These are phyloP conservation scores for Carposina sasakii DNA, from an alignment of 1,140 invertebrate species.

Conservation along the genomic window DNA sequence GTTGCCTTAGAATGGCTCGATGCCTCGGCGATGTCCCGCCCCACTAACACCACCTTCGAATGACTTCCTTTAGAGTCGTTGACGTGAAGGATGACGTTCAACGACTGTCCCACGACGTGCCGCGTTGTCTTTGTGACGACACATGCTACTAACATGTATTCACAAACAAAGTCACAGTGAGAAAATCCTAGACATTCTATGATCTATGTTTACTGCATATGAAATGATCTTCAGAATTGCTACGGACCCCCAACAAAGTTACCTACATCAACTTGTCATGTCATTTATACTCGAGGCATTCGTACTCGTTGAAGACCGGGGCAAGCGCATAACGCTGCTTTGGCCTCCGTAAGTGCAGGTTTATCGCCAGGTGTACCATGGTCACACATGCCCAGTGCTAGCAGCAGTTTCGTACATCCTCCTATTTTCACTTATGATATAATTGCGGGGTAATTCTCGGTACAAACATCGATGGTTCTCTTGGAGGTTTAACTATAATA, in stretches of 20 bases:
- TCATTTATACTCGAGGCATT: slow-evolving; percentile 45
- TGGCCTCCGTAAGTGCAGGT: too few relatives aligned
- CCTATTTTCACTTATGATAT: too few relatives aligned
- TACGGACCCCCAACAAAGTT: slow-evolving; percentile 55
- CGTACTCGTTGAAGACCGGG: slow-evolving; percentile 31
- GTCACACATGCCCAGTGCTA: slow-evolving; percentile 18
- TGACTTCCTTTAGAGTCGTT: slow-evolving; percentile 8
- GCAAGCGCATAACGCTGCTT: slow-evolving; percentile 32
- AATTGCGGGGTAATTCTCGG: too few relatives aligned
- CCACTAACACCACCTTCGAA: background rate
- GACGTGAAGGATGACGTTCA: slow-evolving; percentile 38
- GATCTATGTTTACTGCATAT: slow-evolving; percentile 27
- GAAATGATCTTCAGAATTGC: slow-evolving; percentile 45
- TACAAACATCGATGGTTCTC: too few relatives aligned
- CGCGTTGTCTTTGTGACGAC: slow-evolving; percentile 46
- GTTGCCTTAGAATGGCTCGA: too few relatives aligned
- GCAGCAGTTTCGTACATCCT: background rate
- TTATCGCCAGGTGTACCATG: slow-evolving; percentile 30
- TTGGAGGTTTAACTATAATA: slow-evolving; percentile 1
- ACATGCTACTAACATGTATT: slow-evolving; percentile 37
- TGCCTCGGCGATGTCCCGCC: background rate
- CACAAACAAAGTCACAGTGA: slow-evolving; percentile 46
- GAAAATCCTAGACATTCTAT: slow-evolving; percentile 38
- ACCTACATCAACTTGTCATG: too few relatives aligned
- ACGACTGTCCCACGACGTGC: slow-evolving; percentile 28